Conservation (phyloP, 2,113 vertebrate species). For the Callocephalon fimbriatum region DNA sequence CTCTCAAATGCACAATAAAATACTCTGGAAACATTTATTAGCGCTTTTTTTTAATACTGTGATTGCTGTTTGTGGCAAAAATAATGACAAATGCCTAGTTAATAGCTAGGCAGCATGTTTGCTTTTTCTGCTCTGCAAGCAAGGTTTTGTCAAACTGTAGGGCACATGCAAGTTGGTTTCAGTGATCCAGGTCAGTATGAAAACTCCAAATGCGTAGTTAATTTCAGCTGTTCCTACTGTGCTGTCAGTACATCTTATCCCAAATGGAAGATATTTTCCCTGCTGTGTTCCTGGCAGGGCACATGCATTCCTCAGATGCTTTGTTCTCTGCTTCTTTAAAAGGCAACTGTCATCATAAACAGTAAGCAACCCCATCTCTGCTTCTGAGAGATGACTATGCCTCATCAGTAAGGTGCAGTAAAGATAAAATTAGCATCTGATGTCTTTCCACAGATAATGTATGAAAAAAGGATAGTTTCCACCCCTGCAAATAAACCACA, state of each 20-base stretch:
- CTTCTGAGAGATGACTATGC: background rate
- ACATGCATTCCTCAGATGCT: background rate
- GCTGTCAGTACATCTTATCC: background rate
- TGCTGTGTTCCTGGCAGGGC: constrained; percentile 23
- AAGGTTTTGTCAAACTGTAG: background rate
- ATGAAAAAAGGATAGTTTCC: background rate
- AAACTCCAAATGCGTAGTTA: background rate
- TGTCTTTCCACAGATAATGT: background rate
- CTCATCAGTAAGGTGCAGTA: background rate
- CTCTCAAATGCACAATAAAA: background rate
- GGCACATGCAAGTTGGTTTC: background rate
- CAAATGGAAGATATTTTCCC: constrained; percentile 29
- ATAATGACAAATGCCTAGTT: background rate
- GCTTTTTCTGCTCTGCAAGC: background rate
- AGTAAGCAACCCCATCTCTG: background rate
- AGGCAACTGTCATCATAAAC: background rate
- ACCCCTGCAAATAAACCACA: background rate
- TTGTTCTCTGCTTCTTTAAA: constrained; percentile 3
- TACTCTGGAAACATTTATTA: background rate
- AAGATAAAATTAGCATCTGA: background rate
- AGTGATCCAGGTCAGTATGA: background rate
- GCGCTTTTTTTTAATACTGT: background rate
- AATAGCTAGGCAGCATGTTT: background rate
- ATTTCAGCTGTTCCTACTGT: constrained; percentile 23
- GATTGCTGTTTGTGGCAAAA: background rate